Base-by-base conservation (phyloP, 2,888 invertebrate genomes). In the Macroteleia sp. region DNA sequence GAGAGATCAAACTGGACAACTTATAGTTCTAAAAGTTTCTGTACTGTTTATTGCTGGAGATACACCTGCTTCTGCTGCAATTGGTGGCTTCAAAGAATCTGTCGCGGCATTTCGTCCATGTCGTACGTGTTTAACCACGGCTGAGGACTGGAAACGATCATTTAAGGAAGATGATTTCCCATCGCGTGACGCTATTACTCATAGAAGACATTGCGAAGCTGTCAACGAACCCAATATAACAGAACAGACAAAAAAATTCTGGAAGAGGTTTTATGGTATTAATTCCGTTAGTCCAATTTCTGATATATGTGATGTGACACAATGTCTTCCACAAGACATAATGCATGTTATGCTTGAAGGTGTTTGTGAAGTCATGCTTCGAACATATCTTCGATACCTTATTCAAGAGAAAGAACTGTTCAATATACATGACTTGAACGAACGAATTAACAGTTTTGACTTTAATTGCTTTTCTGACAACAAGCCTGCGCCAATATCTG, bases 51-150 rank as follows among this genome's bases (percentile, higher is more conserved):
- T 54, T 48, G 50, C 77, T 6, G 79, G 62, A 12, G 81, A 81
- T 48, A 81, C 71, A 14, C 78, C 79, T 14, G 81, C 82, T 8
- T 42, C 81, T 14, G 74, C 78, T 20, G 12, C 61, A 4, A 17
- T 80, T 5, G 82, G 75, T 34, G 80, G 82, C 2, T 82, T 79
- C 34, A 79, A 80, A 10, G 9, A 32, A 32, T 10, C 9, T 32
- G 32, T 32, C 2, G 3, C 32, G 2, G 32, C 32, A 6, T 32
- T 6, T 32, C 32, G 32, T 10, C 10, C 10, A 9, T 32, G 32
- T 10, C 32, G 32, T 6, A 32, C 32, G 2, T 32, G 32, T 10
- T 6, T 2, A 2, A 32, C 10, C 5, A 10, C n/a, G 10, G 2
- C 3, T 2, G 10, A 10, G 3, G 10, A 62, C 57, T 41, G 41